These are phyloP conservation scores for Deilephila elpenor DNA, from an alignment of 2,888 invertebrate species.

Conservation along the genomic window DNA sequence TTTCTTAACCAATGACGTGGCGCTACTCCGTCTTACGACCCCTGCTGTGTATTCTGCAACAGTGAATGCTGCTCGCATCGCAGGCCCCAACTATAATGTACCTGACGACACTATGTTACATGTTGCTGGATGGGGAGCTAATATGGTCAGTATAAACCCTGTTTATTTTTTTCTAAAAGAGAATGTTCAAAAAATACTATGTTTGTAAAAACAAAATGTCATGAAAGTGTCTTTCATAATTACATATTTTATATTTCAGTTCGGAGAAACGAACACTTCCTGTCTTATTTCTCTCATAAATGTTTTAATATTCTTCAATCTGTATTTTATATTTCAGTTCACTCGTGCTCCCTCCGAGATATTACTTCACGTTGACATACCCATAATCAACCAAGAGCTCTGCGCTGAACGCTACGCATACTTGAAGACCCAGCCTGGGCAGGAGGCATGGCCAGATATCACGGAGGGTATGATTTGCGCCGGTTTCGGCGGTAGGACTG, in stretches of 20 bases:
- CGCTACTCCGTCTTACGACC: slow-evolving; percentile 43
- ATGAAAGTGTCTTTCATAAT: no score
- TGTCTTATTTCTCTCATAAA: no score
- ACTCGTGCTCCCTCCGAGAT: background rate
- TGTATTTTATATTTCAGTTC: no score
- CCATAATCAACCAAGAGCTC: slow-evolving; percentile 57
- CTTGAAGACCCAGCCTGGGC: slow-evolving; percentile 51
- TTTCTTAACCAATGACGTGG: slow-evolving; percentile 43
- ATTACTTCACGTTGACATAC: slow-evolving; percentile 48
- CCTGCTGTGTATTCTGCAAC: slow-evolving; percentile 35
- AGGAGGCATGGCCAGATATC: slow-evolving; percentile 48
- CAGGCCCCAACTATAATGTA: slow-evolving; percentile 39
- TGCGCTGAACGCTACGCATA: slow-evolving; percentile 62
- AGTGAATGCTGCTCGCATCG: slow-evolving; percentile 36
- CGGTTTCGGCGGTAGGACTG: slow-evolving; percentile 63
- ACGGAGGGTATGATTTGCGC: slow-evolving; percentile 70
- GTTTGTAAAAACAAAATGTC: no score
- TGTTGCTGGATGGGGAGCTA: slow-evolving; percentile 42
- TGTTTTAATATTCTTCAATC: no score
- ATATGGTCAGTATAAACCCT: slow-evolving; percentile 35
- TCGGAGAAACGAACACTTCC: no score
- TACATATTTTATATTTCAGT: no score
- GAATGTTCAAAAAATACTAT: no score
- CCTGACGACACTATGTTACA: slow-evolving; percentile 37
- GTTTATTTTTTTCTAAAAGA: no score